Evolutionary conservation across 2,113 vertebrate genomes (phyloP).

Genomic region (Pholis gunnellus): DNA sequence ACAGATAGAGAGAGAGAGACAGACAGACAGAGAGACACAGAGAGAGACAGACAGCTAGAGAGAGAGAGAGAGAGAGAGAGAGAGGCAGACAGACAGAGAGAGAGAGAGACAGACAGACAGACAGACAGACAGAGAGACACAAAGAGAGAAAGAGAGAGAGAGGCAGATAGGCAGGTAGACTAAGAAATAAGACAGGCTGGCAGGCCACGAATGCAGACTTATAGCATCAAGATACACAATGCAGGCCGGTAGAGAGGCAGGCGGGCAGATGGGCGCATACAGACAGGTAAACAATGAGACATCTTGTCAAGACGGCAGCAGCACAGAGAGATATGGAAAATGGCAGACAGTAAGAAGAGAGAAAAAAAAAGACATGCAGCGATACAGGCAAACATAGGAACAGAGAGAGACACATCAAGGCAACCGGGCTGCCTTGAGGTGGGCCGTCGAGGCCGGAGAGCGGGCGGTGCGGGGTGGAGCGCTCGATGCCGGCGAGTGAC

Average conservation of each 20-base stretch:
- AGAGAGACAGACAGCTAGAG: not conserved
- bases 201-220: conserved; percentile 7
- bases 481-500: conserved; percentile 57
- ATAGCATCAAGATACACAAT: conserved; percentile 30
- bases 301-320: conserved; percentile 39
- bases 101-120: conserved; percentile 18
- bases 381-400: conserved; percentile 2
- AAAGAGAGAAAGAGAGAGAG: conserved; percentile 20
- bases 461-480: conserved; percentile 57
- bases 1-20: conserved; percentile 29
- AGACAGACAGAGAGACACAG: conserved; percentile 40
- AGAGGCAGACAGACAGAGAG: conserved; percentile 15
- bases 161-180: conserved; percentile 36
- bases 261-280: conserved; percentile 52
- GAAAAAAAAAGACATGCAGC: conserved; percentile 3
- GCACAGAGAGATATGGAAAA: conserved; percentile 31
- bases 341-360: not conserved
- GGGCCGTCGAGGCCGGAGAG: conserved; percentile 63
- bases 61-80: conserved; percentile 8
- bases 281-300: conserved; percentile 56
- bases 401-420: conserved; percentile 21
- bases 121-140: conserved; percentile 41
- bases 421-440: conserved; percentile 43
- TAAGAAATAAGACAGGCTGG: conserved; percentile 32
- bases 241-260: conserved; percentile 45